Evolutionary conservation across 1,140 invertebrate genomes (phyloP), one percentile per base, ranked within the genome.

Genomic region (Drosophila elegans): DNA sequence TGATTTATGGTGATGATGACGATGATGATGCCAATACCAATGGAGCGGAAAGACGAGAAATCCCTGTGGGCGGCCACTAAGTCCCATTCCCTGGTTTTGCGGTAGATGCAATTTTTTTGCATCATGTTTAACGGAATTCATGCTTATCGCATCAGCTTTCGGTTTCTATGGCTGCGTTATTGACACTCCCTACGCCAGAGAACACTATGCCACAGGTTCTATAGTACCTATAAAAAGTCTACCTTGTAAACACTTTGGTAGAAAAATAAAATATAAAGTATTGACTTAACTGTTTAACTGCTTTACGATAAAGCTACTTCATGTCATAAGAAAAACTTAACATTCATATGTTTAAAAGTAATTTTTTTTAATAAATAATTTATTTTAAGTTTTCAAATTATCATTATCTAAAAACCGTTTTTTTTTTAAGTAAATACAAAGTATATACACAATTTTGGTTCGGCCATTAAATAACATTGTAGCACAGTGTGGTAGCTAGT

Each of bases 1-100:
- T 89, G 83, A 88, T 88, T 88, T 88, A 88, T 88, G 84, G 68
- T 77, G 75, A 88, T 86, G 76, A 78, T 75, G 75, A 75, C 72
- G 75, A 81, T 56, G 71, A 78, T 74, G 63, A 76, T 75, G 80
- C 61, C 48, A 63, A 74, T 74, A 52, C 49, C 41, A 44, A 62
- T 63, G 72, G 51, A 71, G 49, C 48, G 38, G 69, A 75, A 55
- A 75, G 56, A 46, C 39, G 45, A 52, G 39, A 38, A 13, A 60
- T 44, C 59, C 45, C 44, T 27, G 25, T 48, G 68, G 55, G 55
- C 21, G 61, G 39, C 32, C 61, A 29, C 56, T 36, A 6, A 44
- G 27, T 32, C 61, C 45, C 56, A 3, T 13, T 41, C n/a, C 21
- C 25, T 61, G 27, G 10, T 29, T 49, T 38, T 48, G 42, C 16